Conservation (phyloP, 2,113 vertebrate genomes). For the Pachyramphus minor region DNA sequence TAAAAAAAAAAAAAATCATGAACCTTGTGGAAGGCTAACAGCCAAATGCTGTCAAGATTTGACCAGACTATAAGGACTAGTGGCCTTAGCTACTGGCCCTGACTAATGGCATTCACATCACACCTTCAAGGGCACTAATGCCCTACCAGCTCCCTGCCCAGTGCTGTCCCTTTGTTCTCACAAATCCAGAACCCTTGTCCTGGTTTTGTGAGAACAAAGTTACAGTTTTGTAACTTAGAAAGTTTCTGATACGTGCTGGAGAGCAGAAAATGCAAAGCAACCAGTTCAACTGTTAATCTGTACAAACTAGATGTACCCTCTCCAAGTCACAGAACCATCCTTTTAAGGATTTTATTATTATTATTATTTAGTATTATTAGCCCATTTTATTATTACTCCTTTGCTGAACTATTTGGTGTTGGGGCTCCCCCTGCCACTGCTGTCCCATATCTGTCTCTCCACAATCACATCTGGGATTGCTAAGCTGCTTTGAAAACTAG, state of each 20-base stretch:
- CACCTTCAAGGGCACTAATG: neutral
- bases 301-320: neutral
- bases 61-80: neutral
- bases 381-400: neutral
- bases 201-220: too few relatives aligned
- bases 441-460: neutral
- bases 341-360: neutral
- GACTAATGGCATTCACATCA: neutral
- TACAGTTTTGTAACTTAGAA: neutral
- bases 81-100: neutral
- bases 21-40: neutral
- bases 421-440: fast-evolving
- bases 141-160: neutral
- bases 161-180: neutral
- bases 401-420: neutral
- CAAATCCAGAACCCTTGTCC: neutral
- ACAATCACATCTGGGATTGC: neutral
- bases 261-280: neutral
- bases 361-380: neutral
- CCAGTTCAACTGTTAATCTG: neutral
- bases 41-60: neutral
- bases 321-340: neutral
- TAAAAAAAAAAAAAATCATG: too few relatives aligned
- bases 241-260: neutral
- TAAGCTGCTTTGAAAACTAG: neutral